Base-by-base conservation (phyloP, 2,797 vertebrate species). In the Merluccius polli region DNA sequence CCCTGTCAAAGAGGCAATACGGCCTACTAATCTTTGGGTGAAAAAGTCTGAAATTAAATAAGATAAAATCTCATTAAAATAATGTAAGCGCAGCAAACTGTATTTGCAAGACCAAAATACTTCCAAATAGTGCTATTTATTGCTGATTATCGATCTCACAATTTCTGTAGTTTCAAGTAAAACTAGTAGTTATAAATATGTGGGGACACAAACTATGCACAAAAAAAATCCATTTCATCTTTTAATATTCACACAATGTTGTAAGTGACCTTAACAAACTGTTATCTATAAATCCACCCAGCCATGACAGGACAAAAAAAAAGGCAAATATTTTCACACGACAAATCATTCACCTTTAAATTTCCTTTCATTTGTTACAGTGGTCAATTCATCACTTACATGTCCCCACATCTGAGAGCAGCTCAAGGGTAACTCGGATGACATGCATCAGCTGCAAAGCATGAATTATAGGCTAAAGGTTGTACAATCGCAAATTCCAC, bases 271-370 rank as follows among this genome's bases (percentile, higher is more conserved):
- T 65, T 65, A 65, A 65, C n/a, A 24, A 24, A 27, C 59, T 24
- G n/a, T 11, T 27, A 12, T 65, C 59, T 27, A 65, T 65, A 65
- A 65, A 24, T 65, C 59, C 59, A 27, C n/a, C n/a, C 59, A 13
- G 24, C 59, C 59, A 27, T 65, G 59, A 10, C 21, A 10, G 7
- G 18, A n/a, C 5, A 65, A 27, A 12, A 27, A 65, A 65, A 27
- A 27, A n/a, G 24, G n/a, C 59, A 10, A 12, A 65, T 65, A 27
- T 65, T 65, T 65, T 65, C 59, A 65, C n/a, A 63, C 52, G 72
- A 78, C 44, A 79, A 85, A 86, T 88, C 81, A 75, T 59, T 59
- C 52, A 59, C 52, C 52, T 77, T 74, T 75, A 77, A 16, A 70
- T 76, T 80, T 78, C 72, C 69, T 76, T 78, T 75, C 35, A 67